Percentiles rank a stretch among this genome's conserved stretches.
phyloP scores from a whole-genome alignment of 53 echinoderm and acorn worm species.

The Antedon mediterranea region DNA sequence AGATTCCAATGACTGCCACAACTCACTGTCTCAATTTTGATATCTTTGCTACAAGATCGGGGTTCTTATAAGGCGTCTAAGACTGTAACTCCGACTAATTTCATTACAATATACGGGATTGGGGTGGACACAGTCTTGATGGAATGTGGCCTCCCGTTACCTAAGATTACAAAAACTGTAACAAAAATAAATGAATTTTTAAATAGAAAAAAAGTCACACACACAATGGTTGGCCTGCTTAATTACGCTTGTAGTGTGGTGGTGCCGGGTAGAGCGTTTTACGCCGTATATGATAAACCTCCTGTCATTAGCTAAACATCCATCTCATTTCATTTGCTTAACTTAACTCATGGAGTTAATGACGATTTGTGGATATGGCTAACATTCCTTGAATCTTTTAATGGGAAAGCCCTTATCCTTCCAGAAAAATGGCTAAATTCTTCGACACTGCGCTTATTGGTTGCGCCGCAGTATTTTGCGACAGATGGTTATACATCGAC shows the following conservation, averaged over 20 bases:
- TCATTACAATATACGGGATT: not conserved
- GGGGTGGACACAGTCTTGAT: too few species aligned
- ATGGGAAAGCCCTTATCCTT: constrained; percentile 12
- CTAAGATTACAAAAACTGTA: too few species aligned
- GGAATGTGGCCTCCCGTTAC: too few species aligned
- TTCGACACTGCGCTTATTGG: constrained; percentile 13
- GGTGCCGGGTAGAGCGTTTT: too few species aligned
- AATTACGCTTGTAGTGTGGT: too few species aligned
- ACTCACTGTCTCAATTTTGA: not conserved
- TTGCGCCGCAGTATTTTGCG: constrained; percentile 21
- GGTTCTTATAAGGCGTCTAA: not conserved
- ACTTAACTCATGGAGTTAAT: constrained; percentile 10
- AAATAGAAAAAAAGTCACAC: too few species aligned
- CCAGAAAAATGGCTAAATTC: constrained; percentile 4
- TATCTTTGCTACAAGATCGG: not conserved
- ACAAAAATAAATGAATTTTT: too few species aligned
- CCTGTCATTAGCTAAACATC: not conserved
- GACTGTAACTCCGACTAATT: not conserved
- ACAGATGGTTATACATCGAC: constrained; percentile 10
- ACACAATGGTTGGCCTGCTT: too few species aligned
- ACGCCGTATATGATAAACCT: too few species aligned
- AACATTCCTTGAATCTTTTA: constrained; percentile 15
- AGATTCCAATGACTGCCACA: not conserved
- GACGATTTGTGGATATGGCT: constrained; percentile 21
- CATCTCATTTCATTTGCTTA: constrained; percentile 18